A percentile compares a stretch with the other conserved stretches of the same genome.
Conservation (phyloP, 2,888 invertebrate species). For the Hesperia comma region DNA sequence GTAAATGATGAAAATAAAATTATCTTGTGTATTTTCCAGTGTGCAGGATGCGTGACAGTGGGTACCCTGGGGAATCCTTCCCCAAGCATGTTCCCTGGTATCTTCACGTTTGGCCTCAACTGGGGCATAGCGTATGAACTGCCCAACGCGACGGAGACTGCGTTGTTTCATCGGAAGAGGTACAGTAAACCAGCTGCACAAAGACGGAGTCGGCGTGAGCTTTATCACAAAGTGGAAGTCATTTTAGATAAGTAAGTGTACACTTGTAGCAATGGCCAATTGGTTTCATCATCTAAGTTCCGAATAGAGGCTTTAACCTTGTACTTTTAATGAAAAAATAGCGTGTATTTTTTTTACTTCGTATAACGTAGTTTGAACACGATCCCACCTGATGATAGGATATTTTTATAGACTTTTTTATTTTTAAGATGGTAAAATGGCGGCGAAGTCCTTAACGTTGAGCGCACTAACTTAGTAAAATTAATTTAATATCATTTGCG, state of each 20-base stretch:
- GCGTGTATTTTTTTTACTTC: no score
- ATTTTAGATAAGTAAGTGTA: slow-evolving; percentile 86
- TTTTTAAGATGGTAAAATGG: no score
- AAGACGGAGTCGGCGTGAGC: slow-evolving; percentile 86
- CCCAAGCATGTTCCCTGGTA: slow-evolving; percentile 72
- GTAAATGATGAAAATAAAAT: no score
- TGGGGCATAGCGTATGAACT: slow-evolving; percentile 88
- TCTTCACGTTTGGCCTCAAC: slow-evolving; percentile 86
- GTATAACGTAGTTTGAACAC: no score
- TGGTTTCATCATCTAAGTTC: slow-evolving; percentile 47
- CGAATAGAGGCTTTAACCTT: no score
- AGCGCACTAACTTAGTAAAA: no score
- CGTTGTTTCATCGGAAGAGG: slow-evolving; percentile 57
- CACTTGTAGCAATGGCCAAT: no score
- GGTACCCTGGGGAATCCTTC: slow-evolving; percentile 84
- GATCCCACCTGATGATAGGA: no score
- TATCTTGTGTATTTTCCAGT: slow-evolving; percentile 45
- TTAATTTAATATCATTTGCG: no score
- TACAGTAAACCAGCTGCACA: slow-evolving; percentile 73
- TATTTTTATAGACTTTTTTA: no score
- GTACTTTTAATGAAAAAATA: no score
- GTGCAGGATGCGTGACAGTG: slow-evolving; percentile 85
- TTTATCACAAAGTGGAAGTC: slow-evolving; percentile 87
- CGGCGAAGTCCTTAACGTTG: no score
- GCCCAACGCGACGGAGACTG: slow-evolving; percentile 82